phyloP scores from a whole-genome alignment of 2,888 invertebrate species.

The Nomada lathburiana region DNA sequence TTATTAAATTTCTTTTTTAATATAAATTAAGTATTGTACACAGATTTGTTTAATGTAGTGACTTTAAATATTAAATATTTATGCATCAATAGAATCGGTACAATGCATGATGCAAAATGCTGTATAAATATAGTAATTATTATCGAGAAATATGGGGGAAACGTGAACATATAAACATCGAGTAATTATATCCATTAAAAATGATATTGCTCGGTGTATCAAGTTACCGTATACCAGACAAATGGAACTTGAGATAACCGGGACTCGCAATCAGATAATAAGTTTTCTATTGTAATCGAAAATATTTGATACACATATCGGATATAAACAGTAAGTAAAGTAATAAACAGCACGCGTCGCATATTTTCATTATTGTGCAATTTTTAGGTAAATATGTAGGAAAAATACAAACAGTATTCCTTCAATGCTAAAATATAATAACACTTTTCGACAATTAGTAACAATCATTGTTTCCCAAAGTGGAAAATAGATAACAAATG shows the following conservation, averaged over 20 bases:
- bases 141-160: neutral
- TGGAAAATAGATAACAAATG: constrained; percentile 9
- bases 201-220: constrained; percentile 26
- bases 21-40: neutral
- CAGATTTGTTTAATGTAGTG: too few species aligned
- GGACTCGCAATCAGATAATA: neutral
- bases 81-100: neutral
- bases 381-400: neutral
- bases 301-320: neutral
- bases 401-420: too few species aligned
- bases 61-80: too few species aligned
- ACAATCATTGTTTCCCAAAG: neutral
- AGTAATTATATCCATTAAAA: constrained; percentile 31
- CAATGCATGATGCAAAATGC: neutral
- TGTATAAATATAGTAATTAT: neutral
- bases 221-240: constrained; percentile 16
- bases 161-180: neutral
- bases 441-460: neutral
- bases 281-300: constrained; percentile 14
- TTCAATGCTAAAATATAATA: neutral
- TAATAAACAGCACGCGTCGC: neutral
- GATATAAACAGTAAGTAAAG: neutral
- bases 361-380: neutral
- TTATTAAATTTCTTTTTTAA: neutral
- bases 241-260: constrained; percentile 27